Conservation (phyloP, 2,888 invertebrate species). For the Agriotes lineatus region DNA sequence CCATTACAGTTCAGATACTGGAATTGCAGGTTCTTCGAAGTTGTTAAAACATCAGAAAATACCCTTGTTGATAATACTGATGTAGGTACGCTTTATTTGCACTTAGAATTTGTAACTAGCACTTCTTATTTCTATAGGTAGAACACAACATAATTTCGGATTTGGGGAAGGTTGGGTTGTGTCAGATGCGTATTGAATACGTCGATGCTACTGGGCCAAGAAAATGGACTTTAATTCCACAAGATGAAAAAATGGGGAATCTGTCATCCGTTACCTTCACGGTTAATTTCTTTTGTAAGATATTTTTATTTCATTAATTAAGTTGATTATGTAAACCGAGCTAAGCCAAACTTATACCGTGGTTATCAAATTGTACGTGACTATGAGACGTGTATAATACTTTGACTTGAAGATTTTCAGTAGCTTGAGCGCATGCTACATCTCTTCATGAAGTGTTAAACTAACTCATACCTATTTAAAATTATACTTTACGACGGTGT, state of each 20-base stretch:
- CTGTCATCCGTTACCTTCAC: not conserved
- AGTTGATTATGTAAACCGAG: too few species aligned
- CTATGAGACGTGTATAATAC: too few species aligned
- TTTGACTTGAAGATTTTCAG: too few species aligned
- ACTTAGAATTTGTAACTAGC: not conserved
- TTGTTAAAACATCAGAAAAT: not conserved
- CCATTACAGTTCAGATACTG: constrained; percentile 14
- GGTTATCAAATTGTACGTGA: too few species aligned
- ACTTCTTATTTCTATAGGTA: not conserved
- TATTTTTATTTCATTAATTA: too few species aligned
- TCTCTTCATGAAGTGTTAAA: too few species aligned
- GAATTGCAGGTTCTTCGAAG: not conserved
- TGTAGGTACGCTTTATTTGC: too few species aligned
- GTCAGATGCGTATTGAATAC: not conserved
- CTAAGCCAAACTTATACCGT: too few species aligned
- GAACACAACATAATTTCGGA: not conserved
- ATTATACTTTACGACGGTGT: too few species aligned
- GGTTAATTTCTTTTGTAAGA: constrained; percentile 28
- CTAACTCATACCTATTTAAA: too few species aligned
- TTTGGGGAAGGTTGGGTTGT: not conserved
- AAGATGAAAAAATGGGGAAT: not conserved
- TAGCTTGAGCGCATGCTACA: too few species aligned
- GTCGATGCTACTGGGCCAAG: constrained; percentile 19
- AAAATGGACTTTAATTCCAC: constrained; percentile 20
- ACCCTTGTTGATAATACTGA: too few species aligned